Conservation (phyloP, 2,113 vertebrate genomes). For the Calonectris borealis region DNA sequence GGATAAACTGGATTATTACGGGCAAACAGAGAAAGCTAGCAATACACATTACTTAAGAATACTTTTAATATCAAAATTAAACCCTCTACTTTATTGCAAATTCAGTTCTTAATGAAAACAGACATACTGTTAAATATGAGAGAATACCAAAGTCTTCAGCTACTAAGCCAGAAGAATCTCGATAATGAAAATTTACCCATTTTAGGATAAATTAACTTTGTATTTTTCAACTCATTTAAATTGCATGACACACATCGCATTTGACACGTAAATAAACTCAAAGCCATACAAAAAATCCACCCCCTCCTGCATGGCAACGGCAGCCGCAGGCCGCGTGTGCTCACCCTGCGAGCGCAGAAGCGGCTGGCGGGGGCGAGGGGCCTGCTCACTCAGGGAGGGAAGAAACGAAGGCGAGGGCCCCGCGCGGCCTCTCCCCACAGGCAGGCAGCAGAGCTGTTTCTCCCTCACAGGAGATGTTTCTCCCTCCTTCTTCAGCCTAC, state of each 20-base stretch:
- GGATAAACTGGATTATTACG: background rate
- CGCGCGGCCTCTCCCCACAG: background rate
- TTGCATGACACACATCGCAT: fast-evolving
- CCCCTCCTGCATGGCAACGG: fast-evolving
- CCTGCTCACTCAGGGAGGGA: background rate
- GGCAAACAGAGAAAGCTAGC: background rate
- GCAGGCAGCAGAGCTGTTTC: too few relatives aligned
- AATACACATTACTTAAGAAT: background rate
- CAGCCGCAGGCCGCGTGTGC: fast-evolving
- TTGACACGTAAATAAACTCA: background rate
- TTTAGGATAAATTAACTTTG: background rate
- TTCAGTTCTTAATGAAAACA: background rate
- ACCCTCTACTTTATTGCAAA: background rate
- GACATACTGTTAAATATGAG: background rate
- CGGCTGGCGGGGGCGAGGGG: background rate
- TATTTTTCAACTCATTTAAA: background rate
- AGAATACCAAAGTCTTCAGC: background rate
- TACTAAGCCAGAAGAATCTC: background rate
- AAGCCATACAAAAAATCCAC: background rate
- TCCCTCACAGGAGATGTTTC: background rate
- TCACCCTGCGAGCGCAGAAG: fast-evolving
- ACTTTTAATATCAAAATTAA: slow-evolving; percentile 5
- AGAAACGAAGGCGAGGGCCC: fast-evolving
- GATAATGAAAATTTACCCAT: background rate
- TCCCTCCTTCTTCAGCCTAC: background rate